A percentile compares a stretch with the other conserved stretches of the same genome.
phyloP scores from a whole-genome alignment of 2,113 vertebrate genomes.

The Tautogolabrus adspersus region DNA sequence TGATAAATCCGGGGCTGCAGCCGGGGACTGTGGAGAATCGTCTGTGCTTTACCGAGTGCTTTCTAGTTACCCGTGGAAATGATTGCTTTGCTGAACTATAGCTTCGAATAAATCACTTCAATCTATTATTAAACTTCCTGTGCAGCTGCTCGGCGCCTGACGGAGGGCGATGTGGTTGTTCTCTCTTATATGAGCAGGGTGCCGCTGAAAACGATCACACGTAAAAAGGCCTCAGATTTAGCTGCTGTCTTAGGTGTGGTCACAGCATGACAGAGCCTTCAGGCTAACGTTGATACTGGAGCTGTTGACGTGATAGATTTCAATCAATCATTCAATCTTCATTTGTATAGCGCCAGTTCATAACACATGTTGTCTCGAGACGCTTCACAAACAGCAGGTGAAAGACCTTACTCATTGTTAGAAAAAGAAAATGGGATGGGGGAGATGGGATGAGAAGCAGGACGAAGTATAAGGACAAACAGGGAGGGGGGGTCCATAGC shows the following conservation, averaged over 20 bases:
- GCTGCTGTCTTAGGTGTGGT: not conserved
- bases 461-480: too few species aligned
- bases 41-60: not conserved
- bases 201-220: not conserved
- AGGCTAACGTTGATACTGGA: not conserved
- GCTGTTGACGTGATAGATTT: not conserved
- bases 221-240: not conserved
- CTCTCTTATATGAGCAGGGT: not conserved
- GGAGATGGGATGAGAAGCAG: too few species aligned
- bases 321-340: too few species aligned
- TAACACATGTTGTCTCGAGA: too few species aligned
- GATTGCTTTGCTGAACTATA: slow-evolving; percentile 11
- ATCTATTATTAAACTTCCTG: slow-evolving; percentile 6
- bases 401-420: too few species aligned
- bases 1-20: not conserved
- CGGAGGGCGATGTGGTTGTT: not conserved
- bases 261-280: not conserved
- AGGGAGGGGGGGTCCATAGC: too few species aligned
- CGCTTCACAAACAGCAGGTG: too few species aligned
- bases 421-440: too few species aligned
- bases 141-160: slow-evolving; percentile 8
- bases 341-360: too few species aligned
- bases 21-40: not conserved
- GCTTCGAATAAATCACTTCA: slow-evolving; percentile 16
- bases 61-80: not conserved